These are phyloP conservation scores for Lysandra bellargus DNA, from an alignment of 2,888 invertebrate species.

Conservation along the genomic window DNA sequence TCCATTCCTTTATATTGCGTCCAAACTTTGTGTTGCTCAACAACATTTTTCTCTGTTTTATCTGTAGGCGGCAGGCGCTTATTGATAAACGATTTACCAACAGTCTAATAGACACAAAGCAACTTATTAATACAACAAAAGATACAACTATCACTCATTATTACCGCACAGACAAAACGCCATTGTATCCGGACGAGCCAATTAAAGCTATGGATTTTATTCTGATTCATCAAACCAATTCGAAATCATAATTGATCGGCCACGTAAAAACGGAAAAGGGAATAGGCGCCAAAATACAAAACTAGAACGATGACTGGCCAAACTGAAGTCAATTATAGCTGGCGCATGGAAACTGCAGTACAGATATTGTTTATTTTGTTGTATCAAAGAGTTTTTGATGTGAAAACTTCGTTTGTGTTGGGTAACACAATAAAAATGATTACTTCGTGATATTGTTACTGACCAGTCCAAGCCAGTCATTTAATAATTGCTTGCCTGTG, in stretches of 20 bases:
- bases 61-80: constrained; percentile 6
- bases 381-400: not conserved
- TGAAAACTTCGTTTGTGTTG: not conserved
- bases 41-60: not conserved
- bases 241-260: constrained; percentile 79
- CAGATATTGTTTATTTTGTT: not conserved
- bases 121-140: constrained; percentile 19
- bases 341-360: constrained; percentile 59
- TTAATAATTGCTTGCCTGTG: too few relatives aligned
- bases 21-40: not conserved
- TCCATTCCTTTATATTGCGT: too few relatives aligned
- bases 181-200: constrained; percentile 55
- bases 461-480: too few relatives aligned
- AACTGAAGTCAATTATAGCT: constrained; percentile 76
- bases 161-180: constrained; percentile 47
- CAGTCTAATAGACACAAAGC: constrained; percentile 25
- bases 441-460: not conserved
- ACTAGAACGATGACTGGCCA: constrained; percentile 77
- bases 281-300: constrained; percentile 78
- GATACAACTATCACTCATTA: constrained; percentile 45
- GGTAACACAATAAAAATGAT: not conserved
- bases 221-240: constrained; percentile 79
- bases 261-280: constrained; percentile 75
- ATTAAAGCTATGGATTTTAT: constrained; percentile 79
- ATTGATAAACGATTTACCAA: constrained; percentile 17